Percentiles rank a stretch among this genome's conserved stretches.
phyloP scores from a whole-genome alignment of 2,797 vertebrate genomes.

The Garrulus glandarius region DNA sequence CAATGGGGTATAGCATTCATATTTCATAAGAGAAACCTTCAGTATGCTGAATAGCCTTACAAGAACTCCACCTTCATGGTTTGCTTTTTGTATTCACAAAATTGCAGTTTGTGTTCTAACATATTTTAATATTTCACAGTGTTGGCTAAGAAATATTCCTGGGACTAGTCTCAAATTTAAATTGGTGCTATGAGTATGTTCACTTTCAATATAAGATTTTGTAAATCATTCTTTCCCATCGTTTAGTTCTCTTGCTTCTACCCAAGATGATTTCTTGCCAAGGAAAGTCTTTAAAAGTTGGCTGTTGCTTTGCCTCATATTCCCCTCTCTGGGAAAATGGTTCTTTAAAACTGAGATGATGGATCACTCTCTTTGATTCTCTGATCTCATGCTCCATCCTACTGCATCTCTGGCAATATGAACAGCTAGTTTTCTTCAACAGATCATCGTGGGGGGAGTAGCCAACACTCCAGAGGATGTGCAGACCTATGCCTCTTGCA shows the following conservation, averaged over 20 bases:
- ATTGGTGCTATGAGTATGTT: background rate
- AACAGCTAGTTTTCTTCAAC: slow-evolving; percentile 36
- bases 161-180: background rate
- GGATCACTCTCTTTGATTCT: background rate
- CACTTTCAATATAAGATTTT: background rate
- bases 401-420: background rate
- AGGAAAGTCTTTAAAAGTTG: background rate
- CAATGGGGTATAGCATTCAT: background rate
- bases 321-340: background rate
- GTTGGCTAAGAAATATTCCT: background rate
- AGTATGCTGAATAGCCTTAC: background rate
- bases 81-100: background rate
- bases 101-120: background rate
- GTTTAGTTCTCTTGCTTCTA: background rate
- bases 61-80: background rate
- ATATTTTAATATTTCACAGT: background rate
- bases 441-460: slow-evolving; percentile 93
- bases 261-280: background rate
- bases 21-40: background rate
- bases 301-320: background rate
- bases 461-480: slow-evolving; percentile 90
- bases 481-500: slow-evolving; percentile 87
- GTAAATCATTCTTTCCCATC: background rate
- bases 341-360: background rate
- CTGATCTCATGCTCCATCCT: background rate